phyloP scores from a whole-genome alignment of 2,113 vertebrate genomes.

The Ailuropoda melanoleuca region DNA sequence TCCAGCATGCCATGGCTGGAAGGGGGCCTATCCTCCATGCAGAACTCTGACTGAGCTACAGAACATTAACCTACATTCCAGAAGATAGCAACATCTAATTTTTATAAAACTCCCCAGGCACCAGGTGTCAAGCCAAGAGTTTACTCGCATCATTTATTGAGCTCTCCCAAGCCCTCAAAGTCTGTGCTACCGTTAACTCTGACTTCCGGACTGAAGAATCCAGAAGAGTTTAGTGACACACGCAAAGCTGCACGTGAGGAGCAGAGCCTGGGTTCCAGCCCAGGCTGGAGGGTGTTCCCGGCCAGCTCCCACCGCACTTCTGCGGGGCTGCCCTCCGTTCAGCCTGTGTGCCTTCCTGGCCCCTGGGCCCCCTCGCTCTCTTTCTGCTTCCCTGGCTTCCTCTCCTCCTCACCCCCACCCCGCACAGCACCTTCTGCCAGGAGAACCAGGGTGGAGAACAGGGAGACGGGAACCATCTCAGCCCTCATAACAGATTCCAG shows the following conservation, averaged over 20 bases:
- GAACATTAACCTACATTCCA: neutral
- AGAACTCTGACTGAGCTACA: neutral
- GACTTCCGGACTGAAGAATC: neutral
- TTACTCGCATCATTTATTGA: neutral
- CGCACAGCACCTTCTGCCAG: fast-evolving
- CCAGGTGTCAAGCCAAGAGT: neutral
- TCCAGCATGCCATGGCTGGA: neutral
- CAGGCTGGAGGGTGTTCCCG: neutral
- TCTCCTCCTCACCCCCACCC: neutral
- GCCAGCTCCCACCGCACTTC: neutral
- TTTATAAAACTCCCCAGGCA: neutral
- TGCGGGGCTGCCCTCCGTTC: fast-evolving
- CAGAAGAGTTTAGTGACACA: neutral
- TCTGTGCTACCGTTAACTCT: neutral
- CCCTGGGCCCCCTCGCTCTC: neutral
- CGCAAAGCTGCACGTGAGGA: neutral
- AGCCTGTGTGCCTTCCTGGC: neutral
- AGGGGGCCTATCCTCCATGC: neutral
- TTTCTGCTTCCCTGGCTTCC: neutral
- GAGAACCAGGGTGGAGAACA: neutral
- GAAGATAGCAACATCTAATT: neutral
- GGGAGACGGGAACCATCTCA: neutral
- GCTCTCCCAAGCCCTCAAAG: neutral
- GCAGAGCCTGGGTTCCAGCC: neutral
- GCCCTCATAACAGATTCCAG: constrained; percentile 14